phyloP scores from a whole-genome alignment of 2,113 vertebrate species.

The Saguinus imperator region DNA sequence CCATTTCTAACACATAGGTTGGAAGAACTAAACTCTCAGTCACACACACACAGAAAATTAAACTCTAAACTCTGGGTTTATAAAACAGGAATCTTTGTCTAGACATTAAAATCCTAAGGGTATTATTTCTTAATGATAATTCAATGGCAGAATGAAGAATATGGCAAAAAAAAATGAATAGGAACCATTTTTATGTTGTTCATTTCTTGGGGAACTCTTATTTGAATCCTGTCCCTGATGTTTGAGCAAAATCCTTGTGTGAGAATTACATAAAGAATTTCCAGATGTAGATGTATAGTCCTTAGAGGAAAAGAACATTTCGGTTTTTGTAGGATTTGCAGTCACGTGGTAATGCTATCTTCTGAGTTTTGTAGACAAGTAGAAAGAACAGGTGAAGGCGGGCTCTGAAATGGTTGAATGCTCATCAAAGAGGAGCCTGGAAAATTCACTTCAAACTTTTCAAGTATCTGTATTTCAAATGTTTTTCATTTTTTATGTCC shows the following conservation, averaged over 20 bases:
- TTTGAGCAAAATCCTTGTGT: background rate
- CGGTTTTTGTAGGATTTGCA: background rate
- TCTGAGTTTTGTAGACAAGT: background rate
- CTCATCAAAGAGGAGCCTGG: background rate
- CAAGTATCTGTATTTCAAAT: background rate
- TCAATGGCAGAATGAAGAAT: background rate
- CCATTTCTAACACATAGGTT: slow-evolving; percentile 64
- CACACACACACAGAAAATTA: background rate
- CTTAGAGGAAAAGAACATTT: background rate
- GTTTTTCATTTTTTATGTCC: slow-evolving; percentile 9
- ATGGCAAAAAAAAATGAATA: slow-evolving; percentile 40
- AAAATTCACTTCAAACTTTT: slow-evolving; percentile 21
- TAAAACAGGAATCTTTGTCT: background rate
- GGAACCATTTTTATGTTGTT: slow-evolving; percentile 6
- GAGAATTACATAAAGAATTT: background rate
- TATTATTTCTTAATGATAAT: slow-evolving; percentile 28
- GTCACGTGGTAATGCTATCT: background rate
- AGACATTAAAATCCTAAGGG: background rate
- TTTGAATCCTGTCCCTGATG: background rate
- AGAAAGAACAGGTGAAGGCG: background rate
- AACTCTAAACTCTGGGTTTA: slow-evolving; percentile 1
- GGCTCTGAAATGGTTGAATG: background rate
- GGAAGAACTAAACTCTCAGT: background rate
- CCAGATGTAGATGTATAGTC: background rate
- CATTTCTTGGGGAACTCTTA: background rate